phyloP scores from a whole-genome alignment of 2,888 invertebrate species.

The Pollenia griseotomentosa region DNA sequence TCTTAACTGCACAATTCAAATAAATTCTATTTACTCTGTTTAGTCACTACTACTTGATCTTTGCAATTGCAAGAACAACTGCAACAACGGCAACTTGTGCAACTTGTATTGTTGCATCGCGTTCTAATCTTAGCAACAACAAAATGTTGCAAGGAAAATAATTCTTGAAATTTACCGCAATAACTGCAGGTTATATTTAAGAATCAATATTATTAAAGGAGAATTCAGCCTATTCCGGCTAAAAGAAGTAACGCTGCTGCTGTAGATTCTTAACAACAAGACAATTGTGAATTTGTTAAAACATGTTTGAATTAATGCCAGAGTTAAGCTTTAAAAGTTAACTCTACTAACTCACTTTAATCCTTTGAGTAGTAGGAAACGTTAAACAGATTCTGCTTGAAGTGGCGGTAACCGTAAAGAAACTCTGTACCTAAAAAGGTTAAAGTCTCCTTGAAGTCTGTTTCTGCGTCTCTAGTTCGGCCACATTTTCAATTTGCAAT shows the following conservation, averaged over 20 bases:
- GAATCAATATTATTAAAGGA: slow-evolving; percentile 61
- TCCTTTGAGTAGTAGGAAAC: not conserved
- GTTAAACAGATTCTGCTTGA: not conserved
- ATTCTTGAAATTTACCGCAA: slow-evolving; percentile 66
- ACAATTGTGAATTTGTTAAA: slow-evolving; percentile 66
- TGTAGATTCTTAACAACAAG: slow-evolving; percentile 54
- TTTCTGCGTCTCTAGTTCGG: slow-evolving; percentile 18
- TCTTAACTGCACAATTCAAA: slow-evolving; percentile 36
- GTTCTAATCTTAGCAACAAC: slow-evolving; percentile 48
- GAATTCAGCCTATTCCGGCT: slow-evolving; percentile 3
- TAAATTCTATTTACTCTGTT: slow-evolving; percentile 64
- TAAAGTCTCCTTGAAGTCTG: slow-evolving; percentile 39
- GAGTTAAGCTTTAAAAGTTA: slow-evolving; percentile 20
- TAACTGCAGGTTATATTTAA: slow-evolving; percentile 70
- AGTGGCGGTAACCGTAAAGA: not conserved
- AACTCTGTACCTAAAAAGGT: not conserved
- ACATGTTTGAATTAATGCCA: slow-evolving; percentile 60
- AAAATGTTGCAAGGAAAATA: slow-evolving; percentile 45
- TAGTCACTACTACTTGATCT: slow-evolving; percentile 43
- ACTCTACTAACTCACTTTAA: slow-evolving; percentile 37
- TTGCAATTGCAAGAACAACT: slow-evolving; percentile 11
- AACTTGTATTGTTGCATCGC: slow-evolving; percentile 50
- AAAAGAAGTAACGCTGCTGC: not conserved
- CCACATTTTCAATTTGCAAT: slow-evolving; percentile 71
- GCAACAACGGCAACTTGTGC: slow-evolving; percentile 16